Percentiles rank a stretch among this genome's conserved stretches.
Conservation (phyloP, 2,888 invertebrate genomes). For the Agriopis leucophaearia region DNA sequence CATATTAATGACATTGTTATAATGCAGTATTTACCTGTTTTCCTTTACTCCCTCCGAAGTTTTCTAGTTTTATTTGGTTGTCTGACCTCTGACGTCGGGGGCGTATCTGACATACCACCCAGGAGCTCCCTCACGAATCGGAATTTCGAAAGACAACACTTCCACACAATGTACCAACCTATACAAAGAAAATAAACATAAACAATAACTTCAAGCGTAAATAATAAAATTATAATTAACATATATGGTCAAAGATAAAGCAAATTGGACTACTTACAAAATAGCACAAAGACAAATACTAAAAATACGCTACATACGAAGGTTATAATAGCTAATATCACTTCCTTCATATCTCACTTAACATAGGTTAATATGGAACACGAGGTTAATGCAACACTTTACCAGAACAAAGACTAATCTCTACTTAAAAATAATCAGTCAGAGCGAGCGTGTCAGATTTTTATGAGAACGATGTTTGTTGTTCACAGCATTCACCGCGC, state of each 20-base stretch:
- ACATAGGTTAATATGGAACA: conserved; percentile 69
- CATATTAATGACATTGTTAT: conserved; percentile 2
- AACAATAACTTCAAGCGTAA: conserved; percentile 12
- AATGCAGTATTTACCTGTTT: conserved; percentile 17
- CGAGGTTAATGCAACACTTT: conserved; percentile 73
- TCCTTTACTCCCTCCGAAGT: conserved; percentile 68
- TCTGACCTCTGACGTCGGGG: conserved; percentile 87
- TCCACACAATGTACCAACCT: conserved; percentile 98
- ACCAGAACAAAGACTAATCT: conserved; percentile 65
- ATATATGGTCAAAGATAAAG: conserved; percentile 1
- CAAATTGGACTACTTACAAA: conserved; percentile 80
- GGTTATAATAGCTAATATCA: conserved; percentile 82
- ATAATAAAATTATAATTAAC: background rate
- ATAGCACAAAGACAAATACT: conserved; percentile 82
- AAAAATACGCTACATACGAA: conserved; percentile 82
- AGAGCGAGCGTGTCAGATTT: conserved; percentile 54
- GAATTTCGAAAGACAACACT: conserved; percentile 94
- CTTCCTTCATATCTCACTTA: conserved; percentile 82
- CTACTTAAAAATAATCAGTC: conserved; percentile 56
- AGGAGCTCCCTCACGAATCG: conserved; percentile 94
- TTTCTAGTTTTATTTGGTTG: conserved; percentile 81
- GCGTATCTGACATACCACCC: conserved; percentile 90
- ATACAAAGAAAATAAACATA: conserved; percentile 67
- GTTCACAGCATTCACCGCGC: conserved; percentile 52
- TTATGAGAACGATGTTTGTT: conserved; percentile 51